Evolutionary conservation across 2,888 invertebrate genomes (phyloP).

Genomic region (Apomyelois bistriatella): DNA sequence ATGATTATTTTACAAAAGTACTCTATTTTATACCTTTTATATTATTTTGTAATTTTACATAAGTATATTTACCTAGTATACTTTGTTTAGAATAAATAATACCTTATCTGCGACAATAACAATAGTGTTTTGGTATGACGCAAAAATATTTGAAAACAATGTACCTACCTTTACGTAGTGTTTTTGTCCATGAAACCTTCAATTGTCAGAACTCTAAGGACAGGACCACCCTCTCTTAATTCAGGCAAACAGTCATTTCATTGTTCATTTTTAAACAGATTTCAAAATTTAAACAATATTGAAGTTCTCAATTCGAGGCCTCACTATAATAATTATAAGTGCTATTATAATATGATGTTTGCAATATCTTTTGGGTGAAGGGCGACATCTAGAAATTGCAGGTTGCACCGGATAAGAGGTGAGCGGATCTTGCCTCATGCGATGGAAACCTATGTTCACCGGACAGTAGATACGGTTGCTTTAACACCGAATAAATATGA

Average conservation of each 20-base stretch:
- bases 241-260: no score
- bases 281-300: conserved; percentile 6
- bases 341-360: conserved; percentile 35
- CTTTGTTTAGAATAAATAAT: no score
- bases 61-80: no score
- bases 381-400: conserved; percentile 48
- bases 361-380: conserved; percentile 47
- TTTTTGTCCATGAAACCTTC: no score
- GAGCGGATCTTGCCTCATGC: conserved; percentile 37
- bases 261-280: no score
- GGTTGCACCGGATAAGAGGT: conserved; percentile 40
- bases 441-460: conserved; percentile 6
- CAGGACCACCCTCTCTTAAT: no score
- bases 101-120: no score
- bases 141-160: no score
- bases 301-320: neutral
- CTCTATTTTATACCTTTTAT: neutral
- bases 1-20: neutral
- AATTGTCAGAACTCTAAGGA: no score
- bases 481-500: conserved; percentile 12
- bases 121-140: no score
- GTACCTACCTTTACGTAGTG: no score
- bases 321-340: conserved; percentile 23
- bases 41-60: no score
- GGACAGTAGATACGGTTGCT: conserved; percentile 8